Evolutionary conservation across 1,140 invertebrate species (phyloP).

Genomic region (Drosophila arizonae): DNA sequence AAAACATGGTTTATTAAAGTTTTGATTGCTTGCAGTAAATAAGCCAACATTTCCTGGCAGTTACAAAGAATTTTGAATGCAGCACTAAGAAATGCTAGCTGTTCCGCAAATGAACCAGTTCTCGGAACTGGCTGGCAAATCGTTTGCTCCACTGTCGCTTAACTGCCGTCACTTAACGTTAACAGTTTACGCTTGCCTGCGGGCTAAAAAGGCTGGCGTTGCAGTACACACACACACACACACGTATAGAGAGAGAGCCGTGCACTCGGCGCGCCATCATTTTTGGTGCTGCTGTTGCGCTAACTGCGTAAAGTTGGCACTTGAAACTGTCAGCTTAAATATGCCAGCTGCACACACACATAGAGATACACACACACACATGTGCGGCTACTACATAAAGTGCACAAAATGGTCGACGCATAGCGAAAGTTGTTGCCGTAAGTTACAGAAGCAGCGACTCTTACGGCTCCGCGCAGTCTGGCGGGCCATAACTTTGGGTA

Average conservation of each 20-base stretch:
- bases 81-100: neutral
- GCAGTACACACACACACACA: conserved; percentile 49
- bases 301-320: conserved; percentile 81
- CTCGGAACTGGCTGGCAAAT: neutral
- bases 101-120: neutral
- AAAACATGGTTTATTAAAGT: neutral
- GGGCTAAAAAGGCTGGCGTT: conserved; percentile 78
- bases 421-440: conserved; percentile 73
- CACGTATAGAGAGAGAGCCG: conserved; percentile 10
- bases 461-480: conserved; percentile 52
- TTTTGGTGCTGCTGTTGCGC: conserved; percentile 73
- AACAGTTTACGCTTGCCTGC: conserved; percentile 80
- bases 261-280: conserved; percentile 68
- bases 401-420: conserved; percentile 76
- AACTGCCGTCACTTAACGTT: conserved; percentile 80
- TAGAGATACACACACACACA: conserved; percentile 39
- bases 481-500: conserved; percentile 62
- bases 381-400: conserved; percentile 72
- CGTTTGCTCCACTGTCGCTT: conserved; percentile 65
- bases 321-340: conserved; percentile 81
- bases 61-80: neutral
- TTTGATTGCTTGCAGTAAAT: neutral
- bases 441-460: conserved; percentile 56
- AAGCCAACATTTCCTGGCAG: neutral
- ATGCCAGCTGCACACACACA: conserved; percentile 67